Conservation (phyloP, 2,797 vertebrate genomes). For the Streptopelia turtur region DNA sequence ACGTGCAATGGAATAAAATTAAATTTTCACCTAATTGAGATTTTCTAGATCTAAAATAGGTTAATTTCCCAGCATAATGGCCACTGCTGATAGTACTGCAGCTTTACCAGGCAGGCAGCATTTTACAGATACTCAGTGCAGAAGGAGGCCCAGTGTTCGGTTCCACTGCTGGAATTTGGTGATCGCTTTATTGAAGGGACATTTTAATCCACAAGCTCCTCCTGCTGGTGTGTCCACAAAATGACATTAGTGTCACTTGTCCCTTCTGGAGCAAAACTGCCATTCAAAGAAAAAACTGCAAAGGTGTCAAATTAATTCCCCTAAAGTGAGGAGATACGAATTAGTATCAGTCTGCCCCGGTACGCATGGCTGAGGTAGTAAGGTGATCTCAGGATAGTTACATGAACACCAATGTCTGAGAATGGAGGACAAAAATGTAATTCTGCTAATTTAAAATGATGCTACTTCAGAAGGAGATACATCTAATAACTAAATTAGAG, state of each 20-base stretch:
- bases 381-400: background rate
- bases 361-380: background rate
- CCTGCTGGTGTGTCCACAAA: conserved; percentile 57
- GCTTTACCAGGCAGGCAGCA: background rate
- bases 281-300: background rate
- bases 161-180: background rate
- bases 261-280: background rate
- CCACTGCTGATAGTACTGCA: background rate
- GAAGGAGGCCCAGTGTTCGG: background rate
- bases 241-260: background rate
- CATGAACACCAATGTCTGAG: background rate
- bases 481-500: background rate
- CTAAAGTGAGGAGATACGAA: background rate
- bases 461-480: background rate
- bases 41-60: background rate
- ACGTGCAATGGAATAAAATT: background rate
- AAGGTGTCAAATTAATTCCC: background rate
- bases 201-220: conserved; percentile 67
- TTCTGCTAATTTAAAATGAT: conserved; percentile 18
- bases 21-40: background rate
- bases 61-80: background rate
- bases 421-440: background rate
- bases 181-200: background rate
- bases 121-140: background rate
- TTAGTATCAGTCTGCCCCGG: background rate